Evolutionary conservation across 2,797 vertebrate species (phyloP).

Genomic region (Acropternis orthonyx): DNA sequence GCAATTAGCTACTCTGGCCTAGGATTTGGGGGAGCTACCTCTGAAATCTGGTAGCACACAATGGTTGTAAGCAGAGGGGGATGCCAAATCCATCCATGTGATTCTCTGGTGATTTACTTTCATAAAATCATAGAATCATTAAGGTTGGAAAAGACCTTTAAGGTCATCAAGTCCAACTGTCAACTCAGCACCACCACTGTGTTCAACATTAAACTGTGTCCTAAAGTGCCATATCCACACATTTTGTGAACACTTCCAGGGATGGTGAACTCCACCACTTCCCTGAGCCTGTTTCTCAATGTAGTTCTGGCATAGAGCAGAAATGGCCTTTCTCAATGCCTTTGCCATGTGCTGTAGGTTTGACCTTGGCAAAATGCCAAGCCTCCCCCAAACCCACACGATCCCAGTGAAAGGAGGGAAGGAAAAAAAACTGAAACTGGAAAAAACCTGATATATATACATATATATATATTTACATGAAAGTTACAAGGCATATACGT

Average conservation of each 20-base stretch:
- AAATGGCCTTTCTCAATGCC: neutral
- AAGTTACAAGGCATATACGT: too few relatives aligned
- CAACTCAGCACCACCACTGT: neutral
- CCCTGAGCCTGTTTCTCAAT: neutral
- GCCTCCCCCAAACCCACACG: too few relatives aligned
- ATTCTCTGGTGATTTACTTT: neutral
- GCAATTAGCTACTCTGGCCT: neutral
- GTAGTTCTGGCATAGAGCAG: neutral
- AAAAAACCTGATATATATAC: too few relatives aligned
- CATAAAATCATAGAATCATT: neutral
- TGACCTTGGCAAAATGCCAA: too few relatives aligned
- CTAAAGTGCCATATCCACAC: neutral
- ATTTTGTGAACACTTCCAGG: neutral
- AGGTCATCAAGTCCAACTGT: neutral
- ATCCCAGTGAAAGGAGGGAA: too few relatives aligned
- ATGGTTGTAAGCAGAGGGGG: neutral
- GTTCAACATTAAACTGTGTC: accelerated
- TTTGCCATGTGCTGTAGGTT: too few relatives aligned
- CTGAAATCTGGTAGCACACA: neutral
- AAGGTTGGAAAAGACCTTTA: neutral
- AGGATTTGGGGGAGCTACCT: neutral
- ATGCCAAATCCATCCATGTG: neutral
- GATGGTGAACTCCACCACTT: neutral
- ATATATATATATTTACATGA: too few relatives aligned
- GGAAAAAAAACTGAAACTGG: too few relatives aligned